These are phyloP conservation scores for Sinohyriopsis cumingii DNA, from an alignment of 2,888 invertebrate species.

Conservation along the genomic window DNA sequence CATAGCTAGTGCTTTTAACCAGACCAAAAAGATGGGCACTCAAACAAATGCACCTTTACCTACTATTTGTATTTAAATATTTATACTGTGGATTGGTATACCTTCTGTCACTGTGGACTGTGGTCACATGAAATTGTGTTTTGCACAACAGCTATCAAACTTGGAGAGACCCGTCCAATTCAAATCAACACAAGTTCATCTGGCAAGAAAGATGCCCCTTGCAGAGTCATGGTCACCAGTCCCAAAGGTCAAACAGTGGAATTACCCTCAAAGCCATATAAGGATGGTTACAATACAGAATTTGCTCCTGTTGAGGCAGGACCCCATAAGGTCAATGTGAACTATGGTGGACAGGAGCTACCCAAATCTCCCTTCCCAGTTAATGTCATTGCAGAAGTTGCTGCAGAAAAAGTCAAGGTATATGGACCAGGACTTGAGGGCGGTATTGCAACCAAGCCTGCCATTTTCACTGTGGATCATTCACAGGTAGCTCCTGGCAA, in stretches of 20 bases:
- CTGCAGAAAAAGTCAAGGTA: constrained; percentile 77
- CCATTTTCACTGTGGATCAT: constrained; percentile 81
- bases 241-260: constrained; percentile 76
- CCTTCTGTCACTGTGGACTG: too few relatives aligned
- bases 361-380: constrained; percentile 69
- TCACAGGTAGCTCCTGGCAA: constrained; percentile 78
- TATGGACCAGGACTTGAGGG: constrained; percentile 71
- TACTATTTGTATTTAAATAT: too few relatives aligned
- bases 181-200: constrained; percentile 35
- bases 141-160: constrained; percentile 30
- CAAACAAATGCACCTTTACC: too few relatives aligned
- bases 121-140: background rate
- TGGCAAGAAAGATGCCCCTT: constrained; percentile 46
- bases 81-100: too few relatives aligned
- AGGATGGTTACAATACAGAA: constrained; percentile 77
- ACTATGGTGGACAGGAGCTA: constrained; percentile 67
- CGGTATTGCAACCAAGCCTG: constrained; percentile 82
- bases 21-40: too few relatives aligned
- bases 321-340: constrained; percentile 70
- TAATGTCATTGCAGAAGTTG: constrained; percentile 71
- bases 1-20: too few relatives aligned
- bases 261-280: constrained; percentile 85
- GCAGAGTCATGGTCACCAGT: constrained; percentile 53
- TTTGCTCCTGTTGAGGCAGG: constrained; percentile 70
- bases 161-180: constrained; percentile 35